phyloP scores from a whole-genome alignment of 2,113 vertebrate genomes.

The Rhinolophus ferrumequinum region DNA sequence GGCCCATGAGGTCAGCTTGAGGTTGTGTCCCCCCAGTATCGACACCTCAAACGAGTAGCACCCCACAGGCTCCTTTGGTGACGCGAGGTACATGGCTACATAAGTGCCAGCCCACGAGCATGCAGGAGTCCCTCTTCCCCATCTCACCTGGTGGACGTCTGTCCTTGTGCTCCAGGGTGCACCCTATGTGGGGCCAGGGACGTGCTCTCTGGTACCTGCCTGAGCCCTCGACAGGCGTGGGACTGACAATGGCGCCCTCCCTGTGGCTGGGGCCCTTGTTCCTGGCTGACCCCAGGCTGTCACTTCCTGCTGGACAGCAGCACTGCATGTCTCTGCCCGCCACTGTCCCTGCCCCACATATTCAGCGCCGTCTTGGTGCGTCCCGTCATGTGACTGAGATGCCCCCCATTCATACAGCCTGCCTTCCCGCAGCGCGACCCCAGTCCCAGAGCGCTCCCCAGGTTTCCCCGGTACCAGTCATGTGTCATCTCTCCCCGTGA shows the following conservation, averaged over 20 bases:
- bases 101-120: rapidly evolving
- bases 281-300: background rate
- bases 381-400: background rate
- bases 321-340: rapidly evolving
- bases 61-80: too few relatives aligned
- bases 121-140: background rate
- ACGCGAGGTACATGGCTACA: rapidly evolving
- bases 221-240: background rate
- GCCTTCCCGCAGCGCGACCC: background rate
- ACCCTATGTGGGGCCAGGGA: background rate
- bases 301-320: too few relatives aligned
- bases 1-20: background rate
- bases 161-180: background rate
- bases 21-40: background rate
- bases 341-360: rapidly evolving
- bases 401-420: background rate
- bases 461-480: background rate
- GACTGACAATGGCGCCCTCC: rapidly evolving
- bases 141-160: background rate
- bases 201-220: background rate
- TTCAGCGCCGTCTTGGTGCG: background rate
- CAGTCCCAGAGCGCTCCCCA: background rate
- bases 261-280: background rate
- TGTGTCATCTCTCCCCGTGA: background rate
- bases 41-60: background rate